Percentiles rank a stretch among this genome's conserved stretches.
Conservation (phyloP, 2,113 vertebrate genomes). For the Anthoscopus minutus region DNA sequence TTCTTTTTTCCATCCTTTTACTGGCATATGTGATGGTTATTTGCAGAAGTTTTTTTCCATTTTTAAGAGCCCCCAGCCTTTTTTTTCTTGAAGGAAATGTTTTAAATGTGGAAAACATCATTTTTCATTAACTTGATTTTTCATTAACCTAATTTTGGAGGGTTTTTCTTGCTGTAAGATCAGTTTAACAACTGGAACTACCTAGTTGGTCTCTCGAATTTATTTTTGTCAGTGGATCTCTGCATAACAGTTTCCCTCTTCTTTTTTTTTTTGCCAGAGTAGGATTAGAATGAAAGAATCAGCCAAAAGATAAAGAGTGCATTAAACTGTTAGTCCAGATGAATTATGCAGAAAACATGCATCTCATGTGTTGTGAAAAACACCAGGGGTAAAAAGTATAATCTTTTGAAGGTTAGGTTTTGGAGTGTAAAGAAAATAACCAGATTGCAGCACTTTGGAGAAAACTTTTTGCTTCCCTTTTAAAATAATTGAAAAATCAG, state of each 20-base stretch:
- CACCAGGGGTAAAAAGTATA: neutral
- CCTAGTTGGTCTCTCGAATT: neutral
- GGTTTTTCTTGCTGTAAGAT: neutral
- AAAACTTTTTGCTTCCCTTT: neutral
- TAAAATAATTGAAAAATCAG: conserved; percentile 29
- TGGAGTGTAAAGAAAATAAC: neutral
- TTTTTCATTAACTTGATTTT: conserved; percentile 23
- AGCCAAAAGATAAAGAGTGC: neutral
- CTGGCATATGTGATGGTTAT: neutral
- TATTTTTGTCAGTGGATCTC: neutral
- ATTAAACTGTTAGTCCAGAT: neutral
- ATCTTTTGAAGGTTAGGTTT: neutral
- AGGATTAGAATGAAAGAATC: neutral
- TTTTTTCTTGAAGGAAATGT: neutral
- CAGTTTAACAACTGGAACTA: neutral
- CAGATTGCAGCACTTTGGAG: neutral
- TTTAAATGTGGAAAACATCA: neutral
- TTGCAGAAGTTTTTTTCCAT: neutral
- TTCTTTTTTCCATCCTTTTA: neutral
- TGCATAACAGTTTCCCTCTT: neutral
- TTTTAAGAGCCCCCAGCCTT: neutral
- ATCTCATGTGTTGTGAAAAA: neutral
- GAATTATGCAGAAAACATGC: neutral
- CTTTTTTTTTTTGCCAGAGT: neutral
- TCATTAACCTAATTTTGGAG: neutral